A percentile compares a stretch with the other conserved stretches of the same genome.
These are phyloP conservation scores for Astreopora myriophthalma DNA, from an alignment of 64 coral and sea anemone species.

Conservation along the genomic window DNA sequence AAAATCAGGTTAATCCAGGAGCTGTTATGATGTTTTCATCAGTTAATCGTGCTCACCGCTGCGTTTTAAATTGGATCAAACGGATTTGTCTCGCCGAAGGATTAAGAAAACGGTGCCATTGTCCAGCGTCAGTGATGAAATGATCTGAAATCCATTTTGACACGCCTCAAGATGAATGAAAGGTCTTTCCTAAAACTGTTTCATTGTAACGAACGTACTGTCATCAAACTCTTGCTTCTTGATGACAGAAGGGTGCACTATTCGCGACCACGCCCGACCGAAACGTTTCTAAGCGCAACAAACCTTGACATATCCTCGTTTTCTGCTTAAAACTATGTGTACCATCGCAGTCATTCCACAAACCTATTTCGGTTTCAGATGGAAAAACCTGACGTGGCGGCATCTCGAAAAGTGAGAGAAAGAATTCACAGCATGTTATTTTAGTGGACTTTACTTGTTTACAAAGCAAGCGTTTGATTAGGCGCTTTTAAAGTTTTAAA, in stretches of 20 bases:
- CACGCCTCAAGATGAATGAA: neutral
- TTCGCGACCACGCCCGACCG: too few relatives aligned
- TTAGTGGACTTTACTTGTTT: neutral
- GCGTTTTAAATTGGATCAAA: constrained; percentile 27
- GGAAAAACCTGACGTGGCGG: neutral
- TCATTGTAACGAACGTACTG: neutral
- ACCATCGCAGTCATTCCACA: neutral
- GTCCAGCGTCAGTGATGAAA: neutral
- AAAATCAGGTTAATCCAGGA: neutral
- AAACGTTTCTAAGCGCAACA: too few relatives aligned
- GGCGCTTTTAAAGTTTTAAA: neutral
- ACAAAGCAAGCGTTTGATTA: neutral
- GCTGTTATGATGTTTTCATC: constrained; percentile 20
- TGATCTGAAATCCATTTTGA: neutral
- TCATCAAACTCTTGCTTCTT: too few relatives aligned
- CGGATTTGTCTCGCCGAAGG: constrained; percentile 15
- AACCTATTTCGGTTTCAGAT: neutral
- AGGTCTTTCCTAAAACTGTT: neutral
- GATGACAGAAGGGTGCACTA: too few relatives aligned
- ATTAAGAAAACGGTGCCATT: neutral
- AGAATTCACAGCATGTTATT: constrained; percentile 20
- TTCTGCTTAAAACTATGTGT: too few relatives aligned
- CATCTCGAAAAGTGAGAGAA: neutral
- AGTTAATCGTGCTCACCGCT: neutral
- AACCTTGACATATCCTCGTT: too few relatives aligned